Conservation (phyloP, 2,888 invertebrate genomes). For the Elmis aenea region DNA sequence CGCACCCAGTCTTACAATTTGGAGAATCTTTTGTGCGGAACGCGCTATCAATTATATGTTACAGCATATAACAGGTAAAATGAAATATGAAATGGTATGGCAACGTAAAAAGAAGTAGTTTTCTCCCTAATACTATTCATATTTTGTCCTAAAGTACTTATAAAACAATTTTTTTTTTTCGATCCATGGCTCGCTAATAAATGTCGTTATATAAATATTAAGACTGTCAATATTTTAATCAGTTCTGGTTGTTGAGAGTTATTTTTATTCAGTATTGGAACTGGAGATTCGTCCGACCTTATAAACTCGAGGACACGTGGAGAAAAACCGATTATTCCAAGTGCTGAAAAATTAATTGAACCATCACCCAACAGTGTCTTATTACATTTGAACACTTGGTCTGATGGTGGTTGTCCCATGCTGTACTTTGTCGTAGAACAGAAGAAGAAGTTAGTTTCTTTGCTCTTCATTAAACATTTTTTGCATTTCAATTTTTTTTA, state of each 20-base stretch:
- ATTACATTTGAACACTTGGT: slow-evolving; percentile 88
- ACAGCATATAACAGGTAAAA: slow-evolving; percentile 84
- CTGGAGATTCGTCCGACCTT: slow-evolving; percentile 85
- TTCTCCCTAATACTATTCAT: no score
- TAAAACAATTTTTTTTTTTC: no score
- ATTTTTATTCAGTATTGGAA: slow-evolving; percentile 67
- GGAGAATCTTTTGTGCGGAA: slow-evolving; percentile 86
- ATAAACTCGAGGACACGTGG: slow-evolving; percentile 88
- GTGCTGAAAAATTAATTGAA: slow-evolving; percentile 85
- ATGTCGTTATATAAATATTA: no score
- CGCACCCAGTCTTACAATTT: slow-evolving; percentile 78
- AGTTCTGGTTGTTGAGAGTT: slow-evolving; percentile 8
- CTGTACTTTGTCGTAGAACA: slow-evolving; percentile 92
- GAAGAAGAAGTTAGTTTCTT: slow-evolving; percentile 71
- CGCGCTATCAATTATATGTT: slow-evolving; percentile 88
- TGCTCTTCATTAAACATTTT: slow-evolving; percentile 1
- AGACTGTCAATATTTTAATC: no score
- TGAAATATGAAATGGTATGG: not conserved
- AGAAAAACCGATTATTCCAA: slow-evolving; percentile 87
- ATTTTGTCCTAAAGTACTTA: no score
- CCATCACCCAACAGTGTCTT: slow-evolving; percentile 91
- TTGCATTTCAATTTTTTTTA: slow-evolving; percentile 15
- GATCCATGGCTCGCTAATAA: no score
- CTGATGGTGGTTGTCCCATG: slow-evolving; percentile 93
- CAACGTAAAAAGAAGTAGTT: no score